Percentiles rank a stretch among this genome's conserved stretches.
These are phyloP conservation scores for Lerista edwardsae DNA, from an alignment of 2,797 vertebrate genomes.

Conservation along the genomic window DNA sequence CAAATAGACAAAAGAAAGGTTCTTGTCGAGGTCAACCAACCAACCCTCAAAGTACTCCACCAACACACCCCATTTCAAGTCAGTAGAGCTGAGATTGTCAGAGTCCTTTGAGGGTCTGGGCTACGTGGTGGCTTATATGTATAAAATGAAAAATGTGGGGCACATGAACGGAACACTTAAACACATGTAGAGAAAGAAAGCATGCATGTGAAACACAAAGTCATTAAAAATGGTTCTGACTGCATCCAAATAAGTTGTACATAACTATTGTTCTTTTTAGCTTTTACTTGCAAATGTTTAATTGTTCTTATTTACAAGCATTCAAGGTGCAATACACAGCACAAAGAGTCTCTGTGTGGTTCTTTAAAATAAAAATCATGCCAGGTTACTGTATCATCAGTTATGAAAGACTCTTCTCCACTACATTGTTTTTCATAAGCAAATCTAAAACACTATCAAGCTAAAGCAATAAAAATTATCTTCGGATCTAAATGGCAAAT, in stretches of 20 bases:
- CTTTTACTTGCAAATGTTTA: conserved; percentile 70
- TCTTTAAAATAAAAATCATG: conserved; percentile 68
- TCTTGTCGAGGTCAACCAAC: background rate
- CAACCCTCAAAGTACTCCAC: background rate
- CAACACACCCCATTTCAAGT: background rate
- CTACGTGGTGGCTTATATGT: conserved; percentile 58
- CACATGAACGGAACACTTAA: conserved; percentile 63
- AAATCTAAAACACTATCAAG: conserved; percentile 40
- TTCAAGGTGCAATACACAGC: conserved; percentile 70
- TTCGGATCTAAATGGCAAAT: conserved; percentile 34
- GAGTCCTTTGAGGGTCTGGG: background rate
- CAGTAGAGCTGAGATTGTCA: background rate
- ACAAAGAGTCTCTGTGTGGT: conserved; percentile 57
- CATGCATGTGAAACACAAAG: conserved; percentile 73
- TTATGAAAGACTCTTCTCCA: conserved; percentile 59
- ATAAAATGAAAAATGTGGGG: conserved; percentile 64
- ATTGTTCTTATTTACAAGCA: conserved; percentile 66
- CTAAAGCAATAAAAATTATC: conserved; percentile 31
- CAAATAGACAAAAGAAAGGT: conserved; percentile 64
- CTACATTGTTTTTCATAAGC: conserved; percentile 56
- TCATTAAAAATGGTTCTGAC: conserved; percentile 38
- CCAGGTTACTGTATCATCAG: conserved; percentile 53
- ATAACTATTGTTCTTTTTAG: conserved; percentile 50
- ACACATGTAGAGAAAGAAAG: conserved; percentile 69
- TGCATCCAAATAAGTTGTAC: conserved; percentile 54